Percentiles rank a stretch among this genome's conserved stretches.
These are phyloP conservation scores for Heliconius himera DNA, from an alignment of 1,140 invertebrate species.

Conservation along the genomic window DNA sequence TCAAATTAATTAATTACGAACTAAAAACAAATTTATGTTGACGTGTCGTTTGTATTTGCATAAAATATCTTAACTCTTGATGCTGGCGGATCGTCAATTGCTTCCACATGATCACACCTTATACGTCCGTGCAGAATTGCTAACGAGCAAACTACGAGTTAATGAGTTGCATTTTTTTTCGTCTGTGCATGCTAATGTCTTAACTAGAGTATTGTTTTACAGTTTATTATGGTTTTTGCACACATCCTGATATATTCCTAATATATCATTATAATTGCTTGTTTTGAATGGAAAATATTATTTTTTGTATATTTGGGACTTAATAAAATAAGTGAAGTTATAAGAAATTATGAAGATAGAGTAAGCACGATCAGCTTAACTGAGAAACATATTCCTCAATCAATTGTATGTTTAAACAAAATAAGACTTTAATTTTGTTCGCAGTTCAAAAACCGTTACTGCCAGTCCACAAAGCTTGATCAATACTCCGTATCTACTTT, in stretches of 20 bases:
- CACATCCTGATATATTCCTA: too few relatives aligned
- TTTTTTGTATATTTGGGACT: too few relatives aligned
- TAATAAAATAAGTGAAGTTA: too few relatives aligned
- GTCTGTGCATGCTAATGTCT: conserved; percentile 42
- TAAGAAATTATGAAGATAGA: too few relatives aligned
- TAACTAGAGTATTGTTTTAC: conserved; percentile 23
- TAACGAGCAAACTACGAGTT: conserved; percentile 57
- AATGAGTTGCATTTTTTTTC: conserved; percentile 53
- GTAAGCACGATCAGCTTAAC: too few relatives aligned
- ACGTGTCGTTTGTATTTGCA: neutral
- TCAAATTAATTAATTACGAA: neutral
- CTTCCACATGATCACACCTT: conserved; percentile 51
- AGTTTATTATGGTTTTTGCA: too few relatives aligned
- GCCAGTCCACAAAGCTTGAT: conserved; percentile 43
- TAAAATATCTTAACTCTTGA: conserved; percentile 29
- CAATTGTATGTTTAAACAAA: too few relatives aligned
- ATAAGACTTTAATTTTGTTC: neutral
- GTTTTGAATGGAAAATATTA: too few relatives aligned
- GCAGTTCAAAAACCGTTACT: conserved; percentile 33
- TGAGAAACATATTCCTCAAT: too few relatives aligned
- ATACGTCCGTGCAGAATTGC: conserved; percentile 51
- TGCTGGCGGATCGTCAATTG: conserved; percentile 40
- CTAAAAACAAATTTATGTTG: neutral
- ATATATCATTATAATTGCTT: too few relatives aligned
- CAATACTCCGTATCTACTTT: conserved; percentile 35